phyloP scores from a whole-genome alignment of 2,888 invertebrate genomes.

The Myopa tessellatipennis region DNA sequence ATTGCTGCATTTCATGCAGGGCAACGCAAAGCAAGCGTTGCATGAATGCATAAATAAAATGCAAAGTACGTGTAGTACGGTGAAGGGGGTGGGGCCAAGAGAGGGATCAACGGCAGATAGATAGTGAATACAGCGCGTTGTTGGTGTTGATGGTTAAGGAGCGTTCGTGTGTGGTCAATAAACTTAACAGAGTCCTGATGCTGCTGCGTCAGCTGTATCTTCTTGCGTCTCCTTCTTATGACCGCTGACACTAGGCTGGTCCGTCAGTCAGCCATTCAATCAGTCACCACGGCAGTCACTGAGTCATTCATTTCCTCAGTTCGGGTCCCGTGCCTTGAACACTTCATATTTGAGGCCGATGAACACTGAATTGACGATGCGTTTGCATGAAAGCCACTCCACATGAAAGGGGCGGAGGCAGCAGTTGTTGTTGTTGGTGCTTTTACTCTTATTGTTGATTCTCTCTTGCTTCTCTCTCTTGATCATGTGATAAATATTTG shows the following conservation, averaged over 20 bases:
- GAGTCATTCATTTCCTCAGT: neutral
- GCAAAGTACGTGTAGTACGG: neutral
- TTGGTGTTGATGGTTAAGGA: neutral
- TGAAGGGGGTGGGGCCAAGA: neutral
- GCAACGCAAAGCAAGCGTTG: neutral
- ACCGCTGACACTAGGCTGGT: neutral
- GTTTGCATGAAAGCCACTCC: no score
- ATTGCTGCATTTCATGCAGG: no score
- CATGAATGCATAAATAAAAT: slow-evolving; percentile 25
- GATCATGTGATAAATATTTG: neutral
- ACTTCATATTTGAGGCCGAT: no score
- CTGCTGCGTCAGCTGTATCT: neutral
- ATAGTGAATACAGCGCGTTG: neutral
- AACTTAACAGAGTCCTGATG: neutral
- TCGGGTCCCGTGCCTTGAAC: no score
- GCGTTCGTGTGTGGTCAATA: neutral
- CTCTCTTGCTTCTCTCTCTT: neutral
- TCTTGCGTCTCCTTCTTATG: neutral
- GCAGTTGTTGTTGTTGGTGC: neutral
- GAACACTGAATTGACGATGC: no score
- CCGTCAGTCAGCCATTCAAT: neutral
- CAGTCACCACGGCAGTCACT: neutral
- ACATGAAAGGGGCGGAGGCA: no score
- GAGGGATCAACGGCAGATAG: neutral
- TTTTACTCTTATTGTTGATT: slow-evolving; percentile 12